Percentiles rank a stretch among this genome's conserved stretches.
Evolutionary conservation across 2,888 invertebrate genomes (phyloP).

Genomic region (Phaonia tiefii): DNA sequence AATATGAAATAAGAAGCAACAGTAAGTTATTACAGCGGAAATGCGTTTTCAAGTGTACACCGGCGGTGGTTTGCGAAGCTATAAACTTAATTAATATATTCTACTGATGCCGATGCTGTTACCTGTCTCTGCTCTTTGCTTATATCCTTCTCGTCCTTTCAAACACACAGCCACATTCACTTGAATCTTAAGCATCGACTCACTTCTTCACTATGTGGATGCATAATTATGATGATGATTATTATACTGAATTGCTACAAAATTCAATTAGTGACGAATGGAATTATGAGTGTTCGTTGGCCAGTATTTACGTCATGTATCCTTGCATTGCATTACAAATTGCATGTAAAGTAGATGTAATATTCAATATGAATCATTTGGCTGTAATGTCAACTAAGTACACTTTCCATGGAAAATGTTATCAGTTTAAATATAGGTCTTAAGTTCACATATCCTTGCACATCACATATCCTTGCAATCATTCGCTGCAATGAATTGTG

Average conservation of each 20-base stretch:
- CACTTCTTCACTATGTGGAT: no score
- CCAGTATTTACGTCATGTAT: background rate
- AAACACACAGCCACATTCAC: background rate
- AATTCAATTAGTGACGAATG: slow-evolving; percentile 15
- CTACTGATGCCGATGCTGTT: background rate
- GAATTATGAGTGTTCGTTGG: background rate
- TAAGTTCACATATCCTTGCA: background rate
- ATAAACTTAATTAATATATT: background rate
- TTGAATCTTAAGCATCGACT: background rate
- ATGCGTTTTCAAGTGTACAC: background rate
- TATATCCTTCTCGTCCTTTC: background rate
- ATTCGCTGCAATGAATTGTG: slow-evolving; percentile 29
- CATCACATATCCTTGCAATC: slow-evolving; percentile 2
- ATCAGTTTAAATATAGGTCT: background rate
- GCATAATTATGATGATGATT: slow-evolving; percentile 1
- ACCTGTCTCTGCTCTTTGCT: background rate
- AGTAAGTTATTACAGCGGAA: background rate
- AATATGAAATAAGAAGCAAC: background rate
- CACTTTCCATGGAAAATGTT: background rate
- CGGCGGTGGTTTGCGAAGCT: background rate
- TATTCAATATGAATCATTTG: slow-evolving; percentile 19
- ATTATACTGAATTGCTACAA: slow-evolving; percentile 34
- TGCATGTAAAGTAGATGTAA: background rate
- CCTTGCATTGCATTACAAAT: background rate
- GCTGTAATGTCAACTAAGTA: background rate